Conservation (phyloP, 2,797 vertebrate genomes). For the Oryzias sinensis region DNA sequence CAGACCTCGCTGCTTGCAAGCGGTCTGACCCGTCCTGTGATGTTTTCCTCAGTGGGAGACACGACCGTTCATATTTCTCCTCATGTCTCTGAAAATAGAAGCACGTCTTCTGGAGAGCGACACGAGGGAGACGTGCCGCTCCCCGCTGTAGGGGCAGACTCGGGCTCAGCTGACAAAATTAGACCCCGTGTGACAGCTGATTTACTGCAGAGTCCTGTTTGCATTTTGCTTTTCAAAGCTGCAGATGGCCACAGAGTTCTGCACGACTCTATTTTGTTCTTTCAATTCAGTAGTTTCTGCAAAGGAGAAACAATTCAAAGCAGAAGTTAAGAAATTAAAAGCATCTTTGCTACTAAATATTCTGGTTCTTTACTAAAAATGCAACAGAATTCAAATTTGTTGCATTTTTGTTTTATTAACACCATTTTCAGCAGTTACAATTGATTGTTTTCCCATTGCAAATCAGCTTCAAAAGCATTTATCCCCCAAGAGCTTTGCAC, state of each 20-base stretch:
- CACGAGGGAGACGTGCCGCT: slow-evolving; percentile 39
- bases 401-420: no score
- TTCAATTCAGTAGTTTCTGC: neutral
- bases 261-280: neutral
- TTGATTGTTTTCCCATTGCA: no score
- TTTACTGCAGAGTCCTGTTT: slow-evolving; percentile 5
- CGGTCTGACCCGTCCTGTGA: slow-evolving; percentile 4
- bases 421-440: no score
- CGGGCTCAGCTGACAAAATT: slow-evolving; percentile 22
- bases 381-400: no score
- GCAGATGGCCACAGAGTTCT: neutral
- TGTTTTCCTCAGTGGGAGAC: slow-evolving; percentile 14
- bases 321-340: slow-evolving; percentile 3
- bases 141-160: neutral
- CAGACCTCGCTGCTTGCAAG: neutral
- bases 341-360: neutral
- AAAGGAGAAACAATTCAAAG: neutral
- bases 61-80: neutral
- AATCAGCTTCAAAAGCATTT: no score
- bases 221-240: slow-evolving; percentile 14
- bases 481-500: neutral
- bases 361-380: no score
- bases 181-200: slow-evolving; percentile 16
- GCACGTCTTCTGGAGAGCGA: slow-evolving; percentile 15
- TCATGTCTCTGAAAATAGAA: slow-evolving; percentile 54